These are phyloP conservation scores for Philantomba maxwellii DNA, from an alignment of 2,113 vertebrate species.

Conservation along the genomic window DNA sequence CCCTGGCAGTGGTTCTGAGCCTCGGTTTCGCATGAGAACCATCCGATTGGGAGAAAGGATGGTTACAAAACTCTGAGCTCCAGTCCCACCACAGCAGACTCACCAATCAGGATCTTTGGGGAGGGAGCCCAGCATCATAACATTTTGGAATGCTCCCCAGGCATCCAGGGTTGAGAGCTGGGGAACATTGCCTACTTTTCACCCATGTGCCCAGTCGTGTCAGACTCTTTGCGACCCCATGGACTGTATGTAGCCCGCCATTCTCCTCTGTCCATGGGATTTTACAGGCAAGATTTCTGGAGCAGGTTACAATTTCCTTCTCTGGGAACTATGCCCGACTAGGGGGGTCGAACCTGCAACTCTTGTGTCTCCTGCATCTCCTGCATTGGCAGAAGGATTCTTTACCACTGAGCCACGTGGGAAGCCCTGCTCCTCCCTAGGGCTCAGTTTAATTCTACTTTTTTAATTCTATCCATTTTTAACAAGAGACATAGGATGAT, in stretches of 20 bases:
- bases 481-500: neutral
- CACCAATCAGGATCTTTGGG: neutral
- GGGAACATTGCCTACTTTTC: rapidly evolving
- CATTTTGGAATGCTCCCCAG: neutral
- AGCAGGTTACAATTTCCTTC: neutral
- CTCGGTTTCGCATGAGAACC: rapidly evolving
- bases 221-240: neutral
- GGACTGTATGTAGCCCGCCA: neutral
- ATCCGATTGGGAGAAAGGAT: rapidly evolving
- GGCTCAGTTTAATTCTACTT: neutral
- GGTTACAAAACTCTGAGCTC: rapidly evolving
- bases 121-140: rapidly evolving
- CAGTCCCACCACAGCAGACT: neutral
- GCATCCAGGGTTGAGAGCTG: rapidly evolving
- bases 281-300: neutral
- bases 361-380: neutral
- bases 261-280: neutral
- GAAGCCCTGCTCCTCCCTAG: neutral
- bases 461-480: neutral
- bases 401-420: neutral
- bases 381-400: neutral
- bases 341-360: neutral
- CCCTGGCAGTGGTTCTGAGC: too few relatives aligned
- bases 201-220: neutral
- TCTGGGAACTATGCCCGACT: neutral